phyloP scores from a whole-genome alignment of 2,888 invertebrate genomes.

The Aphodius sticticus region DNA sequence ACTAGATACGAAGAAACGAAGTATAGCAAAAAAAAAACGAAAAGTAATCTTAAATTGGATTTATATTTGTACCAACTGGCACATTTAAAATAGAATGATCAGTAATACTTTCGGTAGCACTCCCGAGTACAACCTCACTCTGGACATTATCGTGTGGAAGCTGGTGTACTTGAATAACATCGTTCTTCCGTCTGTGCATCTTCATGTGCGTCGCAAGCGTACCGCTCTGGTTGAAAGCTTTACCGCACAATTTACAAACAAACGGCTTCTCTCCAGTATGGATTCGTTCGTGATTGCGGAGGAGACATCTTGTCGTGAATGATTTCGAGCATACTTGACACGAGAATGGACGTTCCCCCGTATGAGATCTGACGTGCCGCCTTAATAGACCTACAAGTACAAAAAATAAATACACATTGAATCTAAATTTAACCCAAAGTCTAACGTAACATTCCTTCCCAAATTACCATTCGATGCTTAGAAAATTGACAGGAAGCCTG shows the following conservation, averaged over 20 bases:
- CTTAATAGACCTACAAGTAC: constrained; percentile 49
- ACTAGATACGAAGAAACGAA: not conserved
- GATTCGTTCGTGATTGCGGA: constrained; percentile 51
- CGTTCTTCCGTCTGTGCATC: constrained; percentile 28
- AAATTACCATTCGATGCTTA: too few relatives aligned
- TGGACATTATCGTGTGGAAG: not conserved
- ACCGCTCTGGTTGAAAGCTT: constrained; percentile 53
- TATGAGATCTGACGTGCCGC: constrained; percentile 53
- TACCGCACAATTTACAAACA: constrained; percentile 51
- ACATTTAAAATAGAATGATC: not conserved
- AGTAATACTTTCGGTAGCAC: not conserved
- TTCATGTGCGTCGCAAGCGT: constrained; percentile 51
- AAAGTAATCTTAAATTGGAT: not conserved
- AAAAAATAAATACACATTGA: not conserved
- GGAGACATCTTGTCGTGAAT: constrained; percentile 50
- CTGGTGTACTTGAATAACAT: not conserved
- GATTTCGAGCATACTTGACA: constrained; percentile 51
- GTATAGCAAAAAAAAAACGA: not conserved
- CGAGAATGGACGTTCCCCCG: constrained; percentile 53
- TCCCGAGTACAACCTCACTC: not conserved
- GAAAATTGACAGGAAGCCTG: too few relatives aligned
- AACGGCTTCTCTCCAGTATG: constrained; percentile 56
- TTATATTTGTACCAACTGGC: not conserved
- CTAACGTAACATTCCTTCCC: too few relatives aligned
- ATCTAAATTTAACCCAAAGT: not conserved